Evolutionary conservation across 2,797 vertebrate genomes (phyloP).

Genomic region (Scolopax rusticola): DNA sequence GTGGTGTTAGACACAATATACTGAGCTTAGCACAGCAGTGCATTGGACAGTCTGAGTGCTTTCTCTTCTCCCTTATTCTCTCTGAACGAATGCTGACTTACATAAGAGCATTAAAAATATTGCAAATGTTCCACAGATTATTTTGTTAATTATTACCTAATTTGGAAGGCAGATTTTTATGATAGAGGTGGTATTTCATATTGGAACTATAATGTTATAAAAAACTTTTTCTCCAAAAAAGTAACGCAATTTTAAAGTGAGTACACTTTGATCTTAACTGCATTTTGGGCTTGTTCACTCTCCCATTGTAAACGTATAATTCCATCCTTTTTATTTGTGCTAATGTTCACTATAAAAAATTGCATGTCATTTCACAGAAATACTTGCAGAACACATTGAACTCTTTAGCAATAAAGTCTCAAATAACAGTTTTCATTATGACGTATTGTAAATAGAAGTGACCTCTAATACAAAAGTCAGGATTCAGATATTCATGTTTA

Average conservation of each 20-base stretch:
- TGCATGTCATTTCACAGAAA: background rate
- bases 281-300: background rate
- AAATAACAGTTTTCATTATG: constrained; percentile 32
- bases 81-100: background rate
- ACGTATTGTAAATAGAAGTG: constrained; percentile 53
- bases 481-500: constrained; percentile 49
- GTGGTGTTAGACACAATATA: background rate
- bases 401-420: background rate
- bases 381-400: background rate
- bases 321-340: constrained; percentile 5
- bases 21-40: background rate
- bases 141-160: background rate
- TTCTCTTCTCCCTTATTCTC: background rate
- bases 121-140: background rate
- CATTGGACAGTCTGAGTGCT: background rate
- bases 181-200: background rate
- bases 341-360: background rate
- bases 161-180: background rate
- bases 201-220: background rate
- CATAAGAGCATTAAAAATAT: background rate
- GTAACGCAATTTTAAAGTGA: background rate
- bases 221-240: background rate
- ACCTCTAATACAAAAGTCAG: constrained; percentile 55
- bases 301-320: background rate
- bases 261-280: background rate